phyloP scores from a whole-genome alignment of 2,797 vertebrate species.

The Lutjanus campechanus region DNA sequence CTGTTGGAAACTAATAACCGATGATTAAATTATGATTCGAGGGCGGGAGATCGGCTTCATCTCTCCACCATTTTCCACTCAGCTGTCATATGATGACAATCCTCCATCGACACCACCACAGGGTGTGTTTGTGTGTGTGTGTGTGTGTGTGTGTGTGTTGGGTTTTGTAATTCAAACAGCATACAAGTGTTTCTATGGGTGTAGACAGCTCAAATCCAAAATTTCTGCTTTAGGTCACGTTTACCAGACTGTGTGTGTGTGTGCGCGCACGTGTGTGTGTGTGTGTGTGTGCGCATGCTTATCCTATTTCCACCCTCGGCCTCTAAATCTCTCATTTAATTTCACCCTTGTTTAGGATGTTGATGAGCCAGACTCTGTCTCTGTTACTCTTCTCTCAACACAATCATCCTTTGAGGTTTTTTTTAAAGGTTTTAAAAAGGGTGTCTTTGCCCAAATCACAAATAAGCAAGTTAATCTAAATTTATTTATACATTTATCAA shows the following conservation, averaged over 20 bases:
- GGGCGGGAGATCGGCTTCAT: conserved; percentile 23
- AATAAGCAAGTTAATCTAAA: not conserved
- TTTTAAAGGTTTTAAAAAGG: too few relatives aligned
- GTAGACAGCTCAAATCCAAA: too few relatives aligned
- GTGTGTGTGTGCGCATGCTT: not conserved
- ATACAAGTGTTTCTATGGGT: too few relatives aligned
- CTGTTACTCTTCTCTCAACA: not conserved
- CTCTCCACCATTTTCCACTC: not conserved
- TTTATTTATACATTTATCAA: too few relatives aligned
- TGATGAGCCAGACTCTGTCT: not conserved
- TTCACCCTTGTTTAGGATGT: conserved; percentile 18
- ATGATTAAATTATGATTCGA: conserved; percentile 38
- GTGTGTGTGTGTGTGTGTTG: not conserved
- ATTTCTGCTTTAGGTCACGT: too few relatives aligned
- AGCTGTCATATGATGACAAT: conserved; percentile 23
- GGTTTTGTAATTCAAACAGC: too few relatives aligned
- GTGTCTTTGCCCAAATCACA: not conserved
- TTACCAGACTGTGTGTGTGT: not conserved
- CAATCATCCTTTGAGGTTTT: not conserved
- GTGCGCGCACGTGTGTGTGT: not conserved
- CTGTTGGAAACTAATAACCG: conserved; percentile 40
- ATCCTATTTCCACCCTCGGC: not conserved
- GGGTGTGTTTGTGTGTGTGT: not conserved
- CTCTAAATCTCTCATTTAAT: conserved; percentile 17
- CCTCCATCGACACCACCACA: conserved; percentile 1